A percentile compares a stretch with the other conserved stretches of the same genome.
These are phyloP conservation scores for Pseudochromis fuscus DNA, from an alignment of 2,797 vertebrate species.

Conservation along the genomic window DNA sequence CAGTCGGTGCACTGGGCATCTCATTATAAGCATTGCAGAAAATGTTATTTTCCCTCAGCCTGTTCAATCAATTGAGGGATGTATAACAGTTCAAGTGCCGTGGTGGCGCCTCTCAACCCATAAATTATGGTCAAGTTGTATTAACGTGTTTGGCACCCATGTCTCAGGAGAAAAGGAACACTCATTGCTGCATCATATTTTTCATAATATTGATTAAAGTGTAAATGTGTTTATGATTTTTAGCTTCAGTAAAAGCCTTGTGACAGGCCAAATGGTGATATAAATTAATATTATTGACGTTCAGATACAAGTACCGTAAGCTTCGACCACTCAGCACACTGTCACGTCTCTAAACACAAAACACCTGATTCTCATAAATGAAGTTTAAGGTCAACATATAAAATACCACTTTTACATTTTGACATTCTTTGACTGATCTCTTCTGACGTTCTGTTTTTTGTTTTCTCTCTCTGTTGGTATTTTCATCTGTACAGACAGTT, in stretches of 20 bases:
- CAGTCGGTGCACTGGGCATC: conserved; percentile 50
- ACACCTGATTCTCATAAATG: conserved; percentile 30
- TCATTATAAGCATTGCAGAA: conserved; percentile 59
- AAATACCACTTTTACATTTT: conserved; percentile 37
- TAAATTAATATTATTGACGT: conserved; percentile 76
- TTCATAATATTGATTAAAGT: conserved; percentile 78
- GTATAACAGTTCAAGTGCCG: conserved; percentile 59
- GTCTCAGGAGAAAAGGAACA: conserved; percentile 70
- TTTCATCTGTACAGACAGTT: not conserved
- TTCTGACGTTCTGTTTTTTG: conserved; percentile 22
- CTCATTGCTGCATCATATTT: conserved; percentile 72
- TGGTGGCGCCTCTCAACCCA: conserved; percentile 56
- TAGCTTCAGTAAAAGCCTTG: conserved; percentile 81
- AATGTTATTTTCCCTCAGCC: conserved; percentile 54
- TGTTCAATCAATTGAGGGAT: conserved; percentile 66
- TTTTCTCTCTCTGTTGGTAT: not conserved
- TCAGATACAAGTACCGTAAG: conserved; percentile 52
- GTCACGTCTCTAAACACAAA: conserved; percentile 12
- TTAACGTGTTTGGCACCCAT: conserved; percentile 74
- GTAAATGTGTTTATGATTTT: conserved; percentile 82
- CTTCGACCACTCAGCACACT: conserved; percentile 29
- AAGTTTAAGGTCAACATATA: conserved; percentile 27
- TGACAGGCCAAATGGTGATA: conserved; percentile 80
- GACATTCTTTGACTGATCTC: conserved; percentile 6
- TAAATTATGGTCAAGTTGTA: conserved; percentile 72